phyloP scores from a whole-genome alignment of 2,888 invertebrate genomes.

The Drosophila greeni region DNA sequence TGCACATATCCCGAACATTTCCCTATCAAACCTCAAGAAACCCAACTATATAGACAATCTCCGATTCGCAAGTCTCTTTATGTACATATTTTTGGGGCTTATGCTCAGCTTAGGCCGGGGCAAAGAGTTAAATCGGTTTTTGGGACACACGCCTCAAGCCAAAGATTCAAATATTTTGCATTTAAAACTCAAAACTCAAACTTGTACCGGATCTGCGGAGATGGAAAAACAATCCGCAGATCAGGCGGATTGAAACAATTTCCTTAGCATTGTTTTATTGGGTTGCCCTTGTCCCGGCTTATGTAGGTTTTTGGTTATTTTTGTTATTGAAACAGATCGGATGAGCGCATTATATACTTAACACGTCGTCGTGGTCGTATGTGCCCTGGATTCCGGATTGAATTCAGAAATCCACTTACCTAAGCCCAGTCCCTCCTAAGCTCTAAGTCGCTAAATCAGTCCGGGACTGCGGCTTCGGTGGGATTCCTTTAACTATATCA shows the following conservation, averaged over 20 bases:
- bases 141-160: slow-evolving; percentile 46
- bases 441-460: slow-evolving; percentile 63
- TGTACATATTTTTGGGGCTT: slow-evolving; percentile 63
- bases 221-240: slow-evolving; percentile 32
- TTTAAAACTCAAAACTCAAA: slow-evolving; percentile 44
- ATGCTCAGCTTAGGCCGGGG: slow-evolving; percentile 51
- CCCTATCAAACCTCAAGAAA: background rate
- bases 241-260: slow-evolving; percentile 35
- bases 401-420: slow-evolving; percentile 74
- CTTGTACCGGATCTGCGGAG: background rate
- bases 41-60: slow-evolving; percentile 4
- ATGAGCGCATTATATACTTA: slow-evolving; percentile 76
- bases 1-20: slow-evolving; percentile 27
- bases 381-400: slow-evolving; percentile 67
- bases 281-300: slow-evolving; percentile 43
- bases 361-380: slow-evolving; percentile 60
- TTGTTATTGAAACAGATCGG: slow-evolving; percentile 68
- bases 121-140: slow-evolving; percentile 64
- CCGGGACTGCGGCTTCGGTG: slow-evolving; percentile 11
- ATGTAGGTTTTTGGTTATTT: slow-evolving; percentile 45
- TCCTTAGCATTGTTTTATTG: slow-evolving; percentile 57
- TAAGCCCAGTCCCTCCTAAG: slow-evolving; percentile 46
- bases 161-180: slow-evolving; percentile 59
- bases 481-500: slow-evolving; percentile 63
- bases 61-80: slow-evolving; percentile 20